Base-by-base conservation (phyloP, 2,888 invertebrate species). In the Steinernema carpocapsae region DNA sequence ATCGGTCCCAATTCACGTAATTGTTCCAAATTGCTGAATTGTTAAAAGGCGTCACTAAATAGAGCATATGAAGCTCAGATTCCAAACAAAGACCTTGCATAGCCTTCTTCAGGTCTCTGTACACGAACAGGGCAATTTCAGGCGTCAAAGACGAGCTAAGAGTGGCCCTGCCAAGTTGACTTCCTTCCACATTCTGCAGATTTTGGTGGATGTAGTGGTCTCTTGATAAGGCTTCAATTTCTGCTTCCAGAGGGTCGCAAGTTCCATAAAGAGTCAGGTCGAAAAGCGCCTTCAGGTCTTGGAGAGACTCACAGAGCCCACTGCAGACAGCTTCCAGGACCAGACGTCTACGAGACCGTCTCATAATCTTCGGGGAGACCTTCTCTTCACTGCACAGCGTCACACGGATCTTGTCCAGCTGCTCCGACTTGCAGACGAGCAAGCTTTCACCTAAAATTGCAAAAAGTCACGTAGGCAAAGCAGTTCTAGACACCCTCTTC, bases 81-180 rank as follows among this genome's bases (percentile, higher is more conserved):
- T 96, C 95, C 14, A 99, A 89, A 0, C 95, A 95, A 87, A 99
- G 92, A 86, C 93, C 93, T 83, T 93, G 92, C 10, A 95, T 91
- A 0, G 97, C 95, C 88, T 92, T 93, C 88, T 94, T 93, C 32
- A 99, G 88, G 88, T 97, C 97, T 78, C 92, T 91, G 87, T 96
- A 94, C 52, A 99, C 91, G 22, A 92, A 91, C 10, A 97, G 89
- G 0, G 94, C 96, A 88, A 97, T 95, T 87, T 93, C 93, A 0
- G 97, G 97, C n/a, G 94, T 92, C 89, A 99, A 92, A 0, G 95
- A 94, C 0, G 97, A 94, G 24, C 94, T 91, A 26, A 97, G 90
- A 87, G 97, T 94, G 22, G 97, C 99, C 87, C 93, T 92, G 0
- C 95, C 97, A 73, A 99, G 90, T 78, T 93, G 92, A 24, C 74